Evolutionary conservation across 1,140 invertebrate genomes (phyloP).

Genomic region (Diprion similis): DNA sequence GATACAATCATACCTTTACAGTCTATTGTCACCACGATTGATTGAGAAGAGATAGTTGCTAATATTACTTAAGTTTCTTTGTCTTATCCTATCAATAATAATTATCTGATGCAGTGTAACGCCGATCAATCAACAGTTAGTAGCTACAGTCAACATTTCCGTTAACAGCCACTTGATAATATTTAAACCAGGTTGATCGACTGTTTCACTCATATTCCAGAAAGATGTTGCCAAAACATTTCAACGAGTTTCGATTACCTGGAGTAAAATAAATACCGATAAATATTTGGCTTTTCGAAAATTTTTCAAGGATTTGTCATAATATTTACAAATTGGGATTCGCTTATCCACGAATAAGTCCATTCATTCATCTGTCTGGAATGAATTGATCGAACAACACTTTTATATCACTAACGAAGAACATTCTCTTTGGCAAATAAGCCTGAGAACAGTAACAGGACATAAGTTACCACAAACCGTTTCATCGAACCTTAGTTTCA

Average conservation of each 20-base stretch:
- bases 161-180: neutral
- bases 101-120: constrained; percentile 7
- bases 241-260: neutral
- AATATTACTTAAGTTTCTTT: constrained; percentile 25
- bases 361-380: neutral
- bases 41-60: constrained; percentile 43
- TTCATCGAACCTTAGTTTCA: constrained; percentile 4
- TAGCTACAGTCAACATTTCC: too few species aligned
- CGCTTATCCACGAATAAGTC: neutral
- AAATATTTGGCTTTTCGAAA: neutral
- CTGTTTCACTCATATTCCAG: neutral
- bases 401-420: constrained; percentile 3
- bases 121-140: neutral
- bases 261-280: neutral
- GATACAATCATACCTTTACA: constrained; percentile 35
- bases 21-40: constrained; percentile 56
- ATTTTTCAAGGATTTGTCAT: neutral
- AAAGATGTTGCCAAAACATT: neutral
- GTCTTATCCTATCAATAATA: neutral
- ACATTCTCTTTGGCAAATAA: neutral
- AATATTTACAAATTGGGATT: neutral
- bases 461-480: neutral
- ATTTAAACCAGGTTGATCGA: neutral
- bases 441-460: constrained; percentile 4
- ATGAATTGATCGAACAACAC: constrained; percentile 3